Base-by-base conservation (phyloP, 2,797 vertebrate genomes). In the Zalophus californianus region DNA sequence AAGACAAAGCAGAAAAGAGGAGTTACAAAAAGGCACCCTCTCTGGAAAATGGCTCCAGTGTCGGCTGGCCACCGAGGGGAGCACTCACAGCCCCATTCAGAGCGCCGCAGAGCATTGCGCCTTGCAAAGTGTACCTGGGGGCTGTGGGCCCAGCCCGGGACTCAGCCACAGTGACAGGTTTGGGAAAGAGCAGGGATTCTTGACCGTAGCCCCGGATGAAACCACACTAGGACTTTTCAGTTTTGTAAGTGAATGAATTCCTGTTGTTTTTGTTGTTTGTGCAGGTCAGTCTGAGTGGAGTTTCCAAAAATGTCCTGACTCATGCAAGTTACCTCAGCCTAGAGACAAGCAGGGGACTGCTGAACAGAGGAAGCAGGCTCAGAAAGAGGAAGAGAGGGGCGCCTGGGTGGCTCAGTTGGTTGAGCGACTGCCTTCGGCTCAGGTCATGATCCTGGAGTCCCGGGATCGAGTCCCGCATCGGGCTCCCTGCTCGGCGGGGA, bases 1-100 rank as follows among this genome's bases (percentile, higher is more conserved):
- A 98, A 95, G 97, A 98, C 41, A 96, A 98, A 98, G 95, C 13
- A 98, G 94, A 92, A 94, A 92, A 91, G 64, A 77, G 38, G 90
- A 75, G 64, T 98, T 90, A 96, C 0, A 13, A 32, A 58, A 82
- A 60, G 27, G n/a, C 38, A 82, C 0, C 12, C 1, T 18, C 15
- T 54, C 27, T 50, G 35, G 18, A 54, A 77, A 72, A 78, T 2
- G 52, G 15, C 68, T 73, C 20, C 14, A 14, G 27, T 16, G 73
- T 54, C 14, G 23, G 60, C 23, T 2, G 68, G 70, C 50, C 58
- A 50, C 16, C 0, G 1, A 35, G 44, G 56, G 20, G 48, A 79
- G 64, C 1, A 1, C 18, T n/a, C 29, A 60, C 18, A 25, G 29
- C 18, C 54, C 21, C 3, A 23, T 11, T 52, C 20, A 21, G 7